Base-by-base conservation (phyloP, 2,797 vertebrate genomes). In the Rhincodon typus region DNA sequence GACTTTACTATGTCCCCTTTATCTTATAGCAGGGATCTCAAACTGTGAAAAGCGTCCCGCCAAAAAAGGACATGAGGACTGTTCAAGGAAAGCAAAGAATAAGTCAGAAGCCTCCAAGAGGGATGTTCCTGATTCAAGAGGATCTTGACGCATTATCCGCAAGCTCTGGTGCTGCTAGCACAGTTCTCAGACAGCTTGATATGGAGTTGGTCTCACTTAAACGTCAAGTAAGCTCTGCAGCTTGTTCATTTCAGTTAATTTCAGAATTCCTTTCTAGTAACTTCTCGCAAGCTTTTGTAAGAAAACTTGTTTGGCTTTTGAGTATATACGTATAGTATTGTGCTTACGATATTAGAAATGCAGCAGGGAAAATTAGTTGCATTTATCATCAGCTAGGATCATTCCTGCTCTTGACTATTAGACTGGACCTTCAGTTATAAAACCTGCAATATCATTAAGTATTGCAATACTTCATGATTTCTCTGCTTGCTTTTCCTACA, bases 81-180 rank as follows among this genome's bases (percentile, higher is more conserved):
- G 97, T 97, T 0, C 98, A 98, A 96, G 98, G 98, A 93, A 98
- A 98, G 96, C 99, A 99, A 96, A 97, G 99, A 96, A 97, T 98
- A 0, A 99, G 99, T 97, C 98, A 99, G 97, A 99, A 99, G 97
- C 99, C 99, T 94, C 99, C 99, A 0, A 98, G 98, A 97, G 99
- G 99, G 96, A 99, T 99, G 99, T 99, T 99, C 95, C 97, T 99
- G 69, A 98, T 97, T 88, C 98, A 99, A 95, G 98, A 98, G 96
- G 99, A 99, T 0, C 98, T 99, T 21, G 97, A 98, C 0, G 98
- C 99, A 0, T 98, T 99, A 96, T 99, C 99, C 0, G 98, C 98
- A 93, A 98, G 98, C 0, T 98, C 98, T 1, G 98, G 98, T 0
- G 98, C 99, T 38, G 98, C 99, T 69, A 97, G 98, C 96, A 98